phyloP scores from a whole-genome alignment of 2,113 vertebrate genomes.

The Carassius carassius region DNA sequence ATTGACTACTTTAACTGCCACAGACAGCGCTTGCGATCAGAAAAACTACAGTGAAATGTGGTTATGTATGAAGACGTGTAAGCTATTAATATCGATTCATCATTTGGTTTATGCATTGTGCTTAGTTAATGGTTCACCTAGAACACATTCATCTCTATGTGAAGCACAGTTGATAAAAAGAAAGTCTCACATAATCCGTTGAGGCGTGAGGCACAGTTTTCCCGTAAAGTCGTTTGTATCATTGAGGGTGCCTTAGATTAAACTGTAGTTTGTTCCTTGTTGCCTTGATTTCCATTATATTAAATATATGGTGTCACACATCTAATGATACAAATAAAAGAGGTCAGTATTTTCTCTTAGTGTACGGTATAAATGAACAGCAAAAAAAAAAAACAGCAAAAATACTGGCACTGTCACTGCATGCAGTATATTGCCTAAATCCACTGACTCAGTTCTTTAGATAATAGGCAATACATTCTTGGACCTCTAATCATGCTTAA shows the following conservation, averaged over 20 bases:
- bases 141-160: not conserved
- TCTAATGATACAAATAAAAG: not conserved
- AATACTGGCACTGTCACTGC: not conserved
- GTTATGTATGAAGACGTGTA: not conserved
- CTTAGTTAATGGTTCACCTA: not conserved
- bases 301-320: not conserved
- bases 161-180: not conserved
- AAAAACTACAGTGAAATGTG: not conserved
- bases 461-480: not conserved
- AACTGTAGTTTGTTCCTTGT: constrained; percentile 61
- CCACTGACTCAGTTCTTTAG: not conserved
- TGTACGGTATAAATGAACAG: not conserved
- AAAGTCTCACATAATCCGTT: not conserved
- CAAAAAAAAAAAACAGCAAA: not conserved
- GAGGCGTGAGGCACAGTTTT: not conserved
- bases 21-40: not conserved
- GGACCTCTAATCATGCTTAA: not conserved
- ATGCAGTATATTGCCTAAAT: not conserved
- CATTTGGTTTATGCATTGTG: constrained; percentile 21
- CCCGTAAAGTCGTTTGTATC: constrained; percentile 30
- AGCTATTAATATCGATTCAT: not conserved
- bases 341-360: not conserved
- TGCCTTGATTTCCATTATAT: constrained; percentile 66
- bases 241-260: constrained; percentile 69
- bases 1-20: constrained; percentile 24